Evolutionary conservation across 2,113 vertebrate species (phyloP), one percentile per base, ranked within the genome.

Genomic region (Orthonyx spaldingii): DNA sequence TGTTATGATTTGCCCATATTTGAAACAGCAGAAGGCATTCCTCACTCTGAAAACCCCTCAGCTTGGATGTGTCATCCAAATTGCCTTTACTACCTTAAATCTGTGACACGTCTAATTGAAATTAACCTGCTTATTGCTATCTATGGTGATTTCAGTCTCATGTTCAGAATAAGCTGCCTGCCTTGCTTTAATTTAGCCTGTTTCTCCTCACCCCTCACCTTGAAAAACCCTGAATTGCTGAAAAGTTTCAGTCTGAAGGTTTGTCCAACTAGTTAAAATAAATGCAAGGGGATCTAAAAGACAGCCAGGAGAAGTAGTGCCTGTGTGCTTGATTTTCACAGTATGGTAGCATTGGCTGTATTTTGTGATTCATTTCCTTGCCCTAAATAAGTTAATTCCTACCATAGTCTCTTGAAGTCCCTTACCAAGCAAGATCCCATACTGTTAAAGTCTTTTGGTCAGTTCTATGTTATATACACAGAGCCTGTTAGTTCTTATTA

Each of bases 361-460:
- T 96, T 93, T 93, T 78, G 41, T 46, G 47, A 68, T 63, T 74
- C 41, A 81, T 65, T 89, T 57, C 49, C 35, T 84, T 87, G 56
- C 12, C 41, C 79, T 78, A 91, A 94, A 93, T 91, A 96, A 94
- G 93, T 78, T 84, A 90, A 71, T 75, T 42, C 64, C 42, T 72
- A 2, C 68, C 35, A 53, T 1, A 49, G 12, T 22, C 84, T 87
- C 69, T 68, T 86, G 60, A 84, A 84, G 20, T 44, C 37, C 53
- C 68, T 47, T 37, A 64, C 39, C 28, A 39, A 79, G 41, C 52
- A 69, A 76, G 72, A 78, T 59, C 60, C 23, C 74, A 60, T 75
- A 81, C 53, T 87, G 82, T 57, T 81, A 57, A 84, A 86, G 35
- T 74, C 53, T 86, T 93, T 92, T 27, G 33, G 64, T 70, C 65